These are phyloP conservation scores for Scrobipalpa costella DNA, from an alignment of 2,888 invertebrate genomes.

Conservation along the genomic window DNA sequence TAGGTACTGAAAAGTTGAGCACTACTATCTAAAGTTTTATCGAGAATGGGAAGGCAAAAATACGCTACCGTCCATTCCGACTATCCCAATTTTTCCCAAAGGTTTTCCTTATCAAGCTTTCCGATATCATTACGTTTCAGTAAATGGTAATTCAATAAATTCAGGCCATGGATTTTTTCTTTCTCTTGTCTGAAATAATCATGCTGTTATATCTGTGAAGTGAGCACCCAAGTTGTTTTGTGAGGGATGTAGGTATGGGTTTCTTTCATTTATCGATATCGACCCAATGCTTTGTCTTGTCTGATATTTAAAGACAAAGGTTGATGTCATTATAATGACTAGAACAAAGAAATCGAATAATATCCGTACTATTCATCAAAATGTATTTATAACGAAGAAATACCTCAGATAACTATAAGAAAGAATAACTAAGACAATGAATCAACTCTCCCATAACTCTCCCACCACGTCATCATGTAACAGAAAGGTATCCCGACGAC, in stretches of 20 bases:
- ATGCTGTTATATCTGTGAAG: slow-evolving; percentile 3
- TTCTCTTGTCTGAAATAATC: slow-evolving; percentile 15
- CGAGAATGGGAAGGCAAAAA: no score
- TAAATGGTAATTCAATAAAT: slow-evolving; percentile 23
- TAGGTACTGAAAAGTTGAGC: no score
- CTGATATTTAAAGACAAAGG: background rate
- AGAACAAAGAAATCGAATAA: no score
- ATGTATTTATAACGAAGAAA: no score
- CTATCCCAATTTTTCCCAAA: background rate
- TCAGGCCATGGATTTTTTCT: slow-evolving; percentile 17
- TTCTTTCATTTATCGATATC: background rate
- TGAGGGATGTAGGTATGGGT: background rate
- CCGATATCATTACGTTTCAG: slow-evolving; percentile 22
- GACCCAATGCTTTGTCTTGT: background rate
- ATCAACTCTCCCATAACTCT: no score
- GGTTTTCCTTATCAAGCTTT: slow-evolving; percentile 19
- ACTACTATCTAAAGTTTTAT: background rate
- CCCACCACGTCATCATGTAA: no score
- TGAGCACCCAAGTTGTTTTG: background rate
- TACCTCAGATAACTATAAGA: no score
- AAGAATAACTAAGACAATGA: no score
- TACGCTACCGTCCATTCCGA: background rate
- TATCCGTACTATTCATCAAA: no score
- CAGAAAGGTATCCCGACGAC: no score
- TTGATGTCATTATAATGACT: no score